Base-by-base conservation (phyloP, 2,113 vertebrate species). In the Cranoglanis bouderius region DNA sequence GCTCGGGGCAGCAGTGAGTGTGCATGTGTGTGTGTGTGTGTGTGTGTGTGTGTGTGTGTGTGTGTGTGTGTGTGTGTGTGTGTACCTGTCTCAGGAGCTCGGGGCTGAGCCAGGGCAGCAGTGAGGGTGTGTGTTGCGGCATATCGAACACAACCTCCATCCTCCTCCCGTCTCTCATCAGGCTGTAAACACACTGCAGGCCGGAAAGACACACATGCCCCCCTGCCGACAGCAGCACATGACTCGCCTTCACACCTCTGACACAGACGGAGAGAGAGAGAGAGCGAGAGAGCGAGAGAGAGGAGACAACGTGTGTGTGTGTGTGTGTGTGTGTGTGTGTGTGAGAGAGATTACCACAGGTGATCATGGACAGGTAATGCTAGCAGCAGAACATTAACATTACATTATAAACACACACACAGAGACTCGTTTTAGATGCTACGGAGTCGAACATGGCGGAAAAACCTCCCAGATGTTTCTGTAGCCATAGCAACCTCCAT, bases 21-120 rank as follows among this genome's bases (percentile, higher is more conserved):
- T 94, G 97, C 70, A 77, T 51, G 43, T 59, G 61, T 82, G 53
- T 59, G 74, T 59, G 26, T 80, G 43, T 43, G 43, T n/a, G n/a
- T n/a, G n/a, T n/a, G n/a, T n/a, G n/a, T n/a, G n/a, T n/a, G n/a
- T n/a, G n/a, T n/a, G n/a, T n/a, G n/a, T n/a, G n/a, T n/a, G n/a
- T n/a, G 43, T 43, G 43, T 43, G 43, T 43, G 43, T 43, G 86
- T 57, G 72, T 72, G 63, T 59, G 35, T 83, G 80, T 49, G 12
- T 96, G 92, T 93, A 99, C 98, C 97, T 99, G 98, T 93, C 97
- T 96, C 92, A 99, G 96, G 40, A 99, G 96, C 91, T 99, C 98
- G 32, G 98, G 98, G 94, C 98, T 99, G 92, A 99, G 96, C 98
- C 98, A 99, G 89, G 98, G 98, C 94, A 99, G 96, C 90, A 99